phyloP scores from a whole-genome alignment of 92 coral and sea anemone genomes.

The Porites evermanni region DNA sequence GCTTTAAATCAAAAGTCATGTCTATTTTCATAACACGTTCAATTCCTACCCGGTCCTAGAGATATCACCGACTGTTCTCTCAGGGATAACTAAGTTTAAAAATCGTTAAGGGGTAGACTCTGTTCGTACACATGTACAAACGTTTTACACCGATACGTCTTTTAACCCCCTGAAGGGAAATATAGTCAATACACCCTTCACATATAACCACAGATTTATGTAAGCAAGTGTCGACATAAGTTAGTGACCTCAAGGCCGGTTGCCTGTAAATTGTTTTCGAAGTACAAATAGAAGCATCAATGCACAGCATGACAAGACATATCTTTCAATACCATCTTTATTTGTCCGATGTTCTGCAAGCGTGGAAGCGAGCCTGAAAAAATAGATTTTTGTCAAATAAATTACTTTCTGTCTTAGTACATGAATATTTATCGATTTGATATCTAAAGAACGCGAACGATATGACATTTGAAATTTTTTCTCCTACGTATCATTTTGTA shows the following conservation, averaged over 20 bases:
- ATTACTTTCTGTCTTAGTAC: constrained; percentile 24
- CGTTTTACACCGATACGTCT: neutral
- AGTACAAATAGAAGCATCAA: constrained; percentile 26
- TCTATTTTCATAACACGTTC: neutral
- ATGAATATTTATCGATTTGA: constrained; percentile 19
- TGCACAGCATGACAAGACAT: neutral
- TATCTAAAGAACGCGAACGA: constrained; percentile 13
- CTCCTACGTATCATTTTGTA: constrained; percentile 22
- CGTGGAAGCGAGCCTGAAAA: constrained; percentile 44
- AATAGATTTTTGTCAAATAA: constrained; percentile 40
- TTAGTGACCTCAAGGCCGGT: constrained; percentile 24
- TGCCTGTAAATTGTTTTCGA: neutral
- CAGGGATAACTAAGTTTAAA: too few relatives aligned
- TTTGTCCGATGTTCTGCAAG: constrained; percentile 24
- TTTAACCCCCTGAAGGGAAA: constrained; percentile 12
- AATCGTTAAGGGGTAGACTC: neutral
- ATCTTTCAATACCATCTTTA: constrained; percentile 40
- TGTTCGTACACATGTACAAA: neutral
- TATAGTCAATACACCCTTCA: neutral
- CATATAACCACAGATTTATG: constrained; percentile 8
- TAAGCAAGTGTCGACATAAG: constrained; percentile 23
- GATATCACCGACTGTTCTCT: neutral
- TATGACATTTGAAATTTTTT: neutral
- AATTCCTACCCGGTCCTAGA: constrained; percentile 7
- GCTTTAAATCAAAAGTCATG: constrained; percentile 10